These are phyloP conservation scores for Cantharis rustica DNA, from an alignment of 2,888 invertebrate genomes.

Conservation along the genomic window DNA sequence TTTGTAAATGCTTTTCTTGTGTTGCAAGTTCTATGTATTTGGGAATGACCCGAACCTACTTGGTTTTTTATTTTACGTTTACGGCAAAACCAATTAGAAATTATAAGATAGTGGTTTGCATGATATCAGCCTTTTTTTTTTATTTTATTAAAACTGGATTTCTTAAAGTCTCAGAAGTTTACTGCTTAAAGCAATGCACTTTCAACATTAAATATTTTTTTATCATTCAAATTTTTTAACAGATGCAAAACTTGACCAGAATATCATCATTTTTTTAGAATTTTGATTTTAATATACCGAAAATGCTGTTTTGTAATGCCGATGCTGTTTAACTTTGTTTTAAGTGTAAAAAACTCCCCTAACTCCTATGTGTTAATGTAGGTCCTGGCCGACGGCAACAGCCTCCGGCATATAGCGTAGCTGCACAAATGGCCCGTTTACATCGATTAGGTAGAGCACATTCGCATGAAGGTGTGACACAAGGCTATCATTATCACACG, in stretches of 20 bases:
- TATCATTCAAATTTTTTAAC: no score
- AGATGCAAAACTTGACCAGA: no score
- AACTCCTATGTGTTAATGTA: conserved; percentile 29
- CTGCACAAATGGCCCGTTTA: conserved; percentile 83
- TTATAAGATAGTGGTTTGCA: background rate
- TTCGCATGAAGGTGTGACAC: conserved; percentile 84
- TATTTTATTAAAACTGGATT: no score
- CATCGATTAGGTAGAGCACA: conserved; percentile 83
- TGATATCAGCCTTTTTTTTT: no score
- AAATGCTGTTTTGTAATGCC: background rate
- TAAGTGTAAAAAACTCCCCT: background rate
- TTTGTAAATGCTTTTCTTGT: background rate
- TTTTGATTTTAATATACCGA: background rate
- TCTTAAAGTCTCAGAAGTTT: no score
- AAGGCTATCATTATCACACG: conserved; percentile 72
- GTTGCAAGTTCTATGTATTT: background rate
- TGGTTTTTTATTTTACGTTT: background rate
- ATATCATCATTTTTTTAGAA: background rate
- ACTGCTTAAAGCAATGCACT: no score
- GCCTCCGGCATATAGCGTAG: conserved; percentile 83
- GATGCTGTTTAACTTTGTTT: background rate
- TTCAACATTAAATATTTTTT: no score
- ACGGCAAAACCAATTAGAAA: background rate
- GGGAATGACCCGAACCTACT: background rate
- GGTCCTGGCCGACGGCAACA: conserved; percentile 61